phyloP scores from a whole-genome alignment of 2,888 invertebrate species.

The Dasysyrphus albostriatus region DNA sequence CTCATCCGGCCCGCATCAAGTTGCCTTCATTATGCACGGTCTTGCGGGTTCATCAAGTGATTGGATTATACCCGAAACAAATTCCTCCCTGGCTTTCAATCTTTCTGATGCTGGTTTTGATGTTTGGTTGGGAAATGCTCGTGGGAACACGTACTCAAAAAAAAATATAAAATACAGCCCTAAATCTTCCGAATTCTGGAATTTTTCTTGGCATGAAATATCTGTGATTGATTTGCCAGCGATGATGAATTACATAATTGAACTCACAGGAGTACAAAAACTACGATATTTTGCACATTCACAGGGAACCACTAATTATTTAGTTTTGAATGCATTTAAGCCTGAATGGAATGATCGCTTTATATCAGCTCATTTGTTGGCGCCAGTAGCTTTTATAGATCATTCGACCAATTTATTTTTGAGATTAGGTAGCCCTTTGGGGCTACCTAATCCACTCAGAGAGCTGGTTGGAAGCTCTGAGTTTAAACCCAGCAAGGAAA shows the following conservation, averaged over 20 bases:
- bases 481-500: neutral
- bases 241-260: constrained; percentile 87
- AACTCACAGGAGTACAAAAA: neutral
- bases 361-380: neutral
- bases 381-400: neutral
- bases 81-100: neutral
- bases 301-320: neutral
- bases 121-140: constrained; percentile 10
- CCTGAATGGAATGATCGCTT: neutral
- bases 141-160: neutral
- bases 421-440: no score
- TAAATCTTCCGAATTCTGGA: constrained; percentile 12
- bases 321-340: neutral
- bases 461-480: neutral
- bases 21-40: constrained; percentile 5
- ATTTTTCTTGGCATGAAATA: constrained; percentile 92
- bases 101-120: neutral
- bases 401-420: neutral
- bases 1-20: neutral
- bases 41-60: neutral
- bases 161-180: neutral
- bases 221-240: constrained; percentile 93
- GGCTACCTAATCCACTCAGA: neutral
- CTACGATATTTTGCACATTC: neutral
- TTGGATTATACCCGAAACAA: neutral